Base-by-base conservation (phyloP, 2,888 invertebrate genomes). In the Meghimatium bilineatum region DNA sequence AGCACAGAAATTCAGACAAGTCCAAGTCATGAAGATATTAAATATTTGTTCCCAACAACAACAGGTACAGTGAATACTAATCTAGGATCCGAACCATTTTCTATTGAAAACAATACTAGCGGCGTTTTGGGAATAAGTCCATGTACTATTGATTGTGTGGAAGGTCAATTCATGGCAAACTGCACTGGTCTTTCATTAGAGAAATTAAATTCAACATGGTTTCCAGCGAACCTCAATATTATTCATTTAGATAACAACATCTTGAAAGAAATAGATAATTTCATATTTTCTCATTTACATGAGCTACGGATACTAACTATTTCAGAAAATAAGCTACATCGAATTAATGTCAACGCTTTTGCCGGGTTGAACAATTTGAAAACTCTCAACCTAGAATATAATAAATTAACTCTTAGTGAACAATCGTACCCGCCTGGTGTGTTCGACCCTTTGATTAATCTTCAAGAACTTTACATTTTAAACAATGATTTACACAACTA, bases 211-310 rank as follows among this genome's bases (percentile, higher is more conserved):
- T 36, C 76, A 34, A 23, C 32, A 56, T 78, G 78, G 78, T 78
- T 78, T 66, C 78, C 78, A n/a, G 29, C 14, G 26, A 38, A 63
- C 66, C 63, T 66, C 6, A 66, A 29, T 26, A 20, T 66, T 5
- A 56, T 78, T n/a, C 36, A 26, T 8, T 29, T 78, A 1, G 60
- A 78, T 34, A 38, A 78, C 66, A 78, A 78, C 44, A 38, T 8
- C 29, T 6, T 78, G n/a, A 26, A 32, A 60, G 12, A 26, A 34
- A 32, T 76, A 34, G 1, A 3, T 17, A 20, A 76, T 60, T 56
- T 12, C 14, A 38, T n/a, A 26, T 78, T 78, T 36, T 78, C 38
- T 66, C 66, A 63, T 26, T n/a, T 78, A 17, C 10, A 38, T 38
- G 29, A 60, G 10, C 52, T 80, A 23, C 20, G 17, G 8, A 34